A percentile compares a stretch with the other conserved stretches of the same genome.
These are phyloP conservation scores for Drosophila ercepeae DNA, from an alignment of 1,140 invertebrate species.

Conservation along the genomic window DNA sequence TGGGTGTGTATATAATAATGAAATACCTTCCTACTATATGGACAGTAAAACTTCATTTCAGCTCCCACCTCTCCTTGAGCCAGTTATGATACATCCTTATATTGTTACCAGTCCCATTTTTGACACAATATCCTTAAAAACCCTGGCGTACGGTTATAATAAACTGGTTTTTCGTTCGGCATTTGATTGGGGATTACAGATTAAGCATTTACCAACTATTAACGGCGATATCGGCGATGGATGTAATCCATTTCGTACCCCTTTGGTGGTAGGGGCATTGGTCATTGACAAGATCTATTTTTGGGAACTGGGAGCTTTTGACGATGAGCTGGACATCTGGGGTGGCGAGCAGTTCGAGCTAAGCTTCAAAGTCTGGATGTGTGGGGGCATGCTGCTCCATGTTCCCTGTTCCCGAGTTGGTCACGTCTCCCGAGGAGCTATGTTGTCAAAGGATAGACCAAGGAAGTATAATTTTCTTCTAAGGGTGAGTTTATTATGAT, in stretches of 20 bases:
- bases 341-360: slow-evolving; percentile 99
- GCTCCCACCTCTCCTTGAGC: slow-evolving; percentile 90
- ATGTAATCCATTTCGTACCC: slow-evolving; percentile 89
- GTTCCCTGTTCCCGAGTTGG: slow-evolving; percentile 97
- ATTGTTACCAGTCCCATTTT: slow-evolving; percentile 95
- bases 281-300: slow-evolving; percentile 96
- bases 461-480: slow-evolving; percentile 85
- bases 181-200: slow-evolving; percentile 94
- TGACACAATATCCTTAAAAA: slow-evolving; percentile 91
- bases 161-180: slow-evolving; percentile 87
- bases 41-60: neutral
- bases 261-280: slow-evolving; percentile 96
- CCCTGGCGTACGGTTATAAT: slow-evolving; percentile 90
- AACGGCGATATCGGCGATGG: slow-evolving; percentile 88
- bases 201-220: slow-evolving; percentile 90
- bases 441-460: slow-evolving; percentile 92
- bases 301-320: slow-evolving; percentile 97
- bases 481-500: slow-evolving; percentile 41
- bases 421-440: slow-evolving; percentile 88
- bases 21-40: neutral
- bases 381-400: slow-evolving; percentile 95
- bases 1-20: slow-evolving; percentile 84
- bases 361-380: slow-evolving; percentile 97
- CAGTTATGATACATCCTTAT: slow-evolving; percentile 88
- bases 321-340: slow-evolving; percentile 95